These are phyloP conservation scores for Anthoscopus minutus DNA, from an alignment of 2,113 vertebrate species.

Conservation along the genomic window DNA sequence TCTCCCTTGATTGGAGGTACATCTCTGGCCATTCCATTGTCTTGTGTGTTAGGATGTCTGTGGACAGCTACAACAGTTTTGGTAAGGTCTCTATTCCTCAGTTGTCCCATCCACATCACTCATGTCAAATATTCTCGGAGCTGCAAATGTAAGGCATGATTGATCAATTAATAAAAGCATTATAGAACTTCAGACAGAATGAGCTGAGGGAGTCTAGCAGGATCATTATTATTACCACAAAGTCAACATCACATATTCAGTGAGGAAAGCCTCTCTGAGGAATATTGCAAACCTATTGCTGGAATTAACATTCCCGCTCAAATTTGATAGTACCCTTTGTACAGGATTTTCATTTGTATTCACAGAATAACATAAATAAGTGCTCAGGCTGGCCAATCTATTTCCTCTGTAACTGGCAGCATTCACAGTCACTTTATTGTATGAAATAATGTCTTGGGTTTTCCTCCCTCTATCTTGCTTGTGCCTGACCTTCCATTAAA, in stretches of 20 bases:
- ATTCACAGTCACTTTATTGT: conserved; percentile 71
- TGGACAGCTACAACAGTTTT: neutral
- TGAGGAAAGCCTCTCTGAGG: conserved; percentile 25
- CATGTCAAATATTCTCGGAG: neutral
- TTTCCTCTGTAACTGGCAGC: conserved; percentile 68
- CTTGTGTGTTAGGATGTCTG: neutral
- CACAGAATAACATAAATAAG: conserved; percentile 62
- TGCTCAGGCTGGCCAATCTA: conserved; percentile 51
- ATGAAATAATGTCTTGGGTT: conserved; percentile 76
- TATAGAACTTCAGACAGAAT: neutral
- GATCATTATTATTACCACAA: neutral
- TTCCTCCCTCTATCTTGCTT: conserved; percentile 77
- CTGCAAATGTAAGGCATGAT: neutral
- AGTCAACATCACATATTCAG: neutral
- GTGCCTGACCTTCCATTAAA: conserved; percentile 92
- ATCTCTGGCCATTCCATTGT: neutral
- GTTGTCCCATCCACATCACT: neutral
- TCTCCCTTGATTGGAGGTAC: neutral
- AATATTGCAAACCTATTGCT: conserved; percentile 35
- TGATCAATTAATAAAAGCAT: neutral
- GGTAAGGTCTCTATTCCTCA: neutral
- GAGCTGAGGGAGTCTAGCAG: neutral
- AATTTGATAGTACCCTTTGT: conserved; percentile 64
- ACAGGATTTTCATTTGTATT: conserved; percentile 60
- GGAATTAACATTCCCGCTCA: conserved; percentile 55